These are phyloP conservation scores for Lycaena phlaeas DNA, from an alignment of 2,888 invertebrate genomes.

Conservation along the genomic window DNA sequence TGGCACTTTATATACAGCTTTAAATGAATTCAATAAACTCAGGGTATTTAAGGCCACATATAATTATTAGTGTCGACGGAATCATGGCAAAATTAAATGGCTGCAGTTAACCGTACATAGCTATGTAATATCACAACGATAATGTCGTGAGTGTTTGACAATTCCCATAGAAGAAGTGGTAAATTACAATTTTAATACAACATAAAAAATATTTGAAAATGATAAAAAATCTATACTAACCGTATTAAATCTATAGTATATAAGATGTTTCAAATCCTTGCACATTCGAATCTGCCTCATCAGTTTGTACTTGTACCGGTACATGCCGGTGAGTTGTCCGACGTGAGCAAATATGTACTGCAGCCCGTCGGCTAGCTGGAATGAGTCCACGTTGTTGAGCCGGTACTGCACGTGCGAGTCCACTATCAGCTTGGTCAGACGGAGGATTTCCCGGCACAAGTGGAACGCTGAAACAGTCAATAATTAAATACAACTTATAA, in stretches of 20 bases:
- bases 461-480: slow-evolving; percentile 91
- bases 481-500: too few relatives aligned
- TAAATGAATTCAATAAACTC: too few relatives aligned
- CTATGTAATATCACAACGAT: too few relatives aligned
- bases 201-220: too few relatives aligned
- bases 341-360: slow-evolving; percentile 99
- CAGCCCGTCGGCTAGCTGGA: slow-evolving; percentile 97
- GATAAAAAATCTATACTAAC: slow-evolving; percentile 67
- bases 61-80: too few relatives aligned
- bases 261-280: slow-evolving; percentile 99
- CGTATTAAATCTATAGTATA: slow-evolving; percentile 99
- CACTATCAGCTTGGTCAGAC: slow-evolving; percentile 98
- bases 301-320: slow-evolving; percentile 97
- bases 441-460: slow-evolving; percentile 97
- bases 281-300: slow-evolving; percentile 99
- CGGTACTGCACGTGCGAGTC: slow-evolving; percentile 99
- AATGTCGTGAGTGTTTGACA: too few relatives aligned
- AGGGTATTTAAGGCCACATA: too few relatives aligned
- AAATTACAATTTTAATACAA: too few relatives aligned
- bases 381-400: slow-evolving; percentile 99
- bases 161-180: too few relatives aligned
- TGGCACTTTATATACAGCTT: too few relatives aligned
- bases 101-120: too few relatives aligned
- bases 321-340: slow-evolving; percentile 99
- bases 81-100: too few relatives aligned